Evolutionary conservation across 2,888 invertebrate genomes (phyloP).

Genomic region (Trichopoda pennipes): DNA sequence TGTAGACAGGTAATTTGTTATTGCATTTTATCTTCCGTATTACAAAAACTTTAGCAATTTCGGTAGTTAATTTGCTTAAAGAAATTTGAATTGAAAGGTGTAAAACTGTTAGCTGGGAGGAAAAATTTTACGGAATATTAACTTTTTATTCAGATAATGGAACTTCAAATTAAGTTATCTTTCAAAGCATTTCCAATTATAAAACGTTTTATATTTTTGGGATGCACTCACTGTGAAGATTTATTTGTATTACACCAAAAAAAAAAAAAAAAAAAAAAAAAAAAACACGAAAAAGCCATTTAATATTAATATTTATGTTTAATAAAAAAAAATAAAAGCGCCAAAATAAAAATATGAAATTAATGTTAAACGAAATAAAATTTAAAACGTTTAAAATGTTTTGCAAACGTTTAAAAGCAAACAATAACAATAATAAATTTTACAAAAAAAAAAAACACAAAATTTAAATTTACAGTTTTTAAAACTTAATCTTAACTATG

Average conservation of each 20-base stretch:
- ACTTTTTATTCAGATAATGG: constrained; percentile 9
- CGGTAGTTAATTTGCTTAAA: constrained; percentile 25
- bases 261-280: constrained; percentile 4
- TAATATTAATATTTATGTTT: neutral
- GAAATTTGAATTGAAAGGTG: constrained; percentile 36
- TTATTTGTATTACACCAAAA: neutral
- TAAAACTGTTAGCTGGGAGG: neutral
- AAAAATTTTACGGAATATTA: constrained; percentile 23
- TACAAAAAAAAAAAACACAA: no score
- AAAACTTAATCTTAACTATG: no score
- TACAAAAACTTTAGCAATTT: constrained; percentile 42
- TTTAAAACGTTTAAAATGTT: no score
- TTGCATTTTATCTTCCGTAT: constrained; percentile 4
- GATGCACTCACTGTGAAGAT: constrained; percentile 23
- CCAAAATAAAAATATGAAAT: no score
- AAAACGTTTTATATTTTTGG: neutral
- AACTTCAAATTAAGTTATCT: neutral
- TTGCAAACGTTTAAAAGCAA: no score
- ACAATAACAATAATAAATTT: no score
- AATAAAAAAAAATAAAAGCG: no score
- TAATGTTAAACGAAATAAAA: no score
- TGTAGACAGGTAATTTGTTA: constrained; percentile 15
- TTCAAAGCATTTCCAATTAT: neutral
- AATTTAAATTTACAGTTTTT: no score
- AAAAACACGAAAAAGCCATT: neutral